Conservation (phyloP, 2,797 vertebrate species). For the Anguilla pacifica region DNA sequence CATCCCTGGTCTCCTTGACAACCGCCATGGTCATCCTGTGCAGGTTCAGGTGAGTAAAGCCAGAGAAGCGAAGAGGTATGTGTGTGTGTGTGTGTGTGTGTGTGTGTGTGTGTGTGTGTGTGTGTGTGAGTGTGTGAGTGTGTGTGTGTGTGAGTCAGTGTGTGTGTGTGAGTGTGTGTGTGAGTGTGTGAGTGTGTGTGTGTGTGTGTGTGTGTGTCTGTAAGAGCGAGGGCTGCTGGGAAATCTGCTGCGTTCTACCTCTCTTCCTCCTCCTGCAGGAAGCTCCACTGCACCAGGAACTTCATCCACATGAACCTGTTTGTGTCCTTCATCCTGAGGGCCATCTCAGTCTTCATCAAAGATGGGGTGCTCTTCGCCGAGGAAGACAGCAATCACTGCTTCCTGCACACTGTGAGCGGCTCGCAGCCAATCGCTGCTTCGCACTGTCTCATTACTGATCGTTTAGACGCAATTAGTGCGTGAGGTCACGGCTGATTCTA, state of each 20-base stretch:
- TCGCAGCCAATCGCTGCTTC: background rate
- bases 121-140: background rate
- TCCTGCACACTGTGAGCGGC: slow-evolving; percentile 69
- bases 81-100: background rate
- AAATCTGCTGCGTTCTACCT: background rate
- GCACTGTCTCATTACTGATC: background rate
- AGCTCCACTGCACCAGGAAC: slow-evolving; percentile 73
- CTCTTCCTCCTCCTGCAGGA: slow-evolving; percentile 15
- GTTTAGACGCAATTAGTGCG: background rate
- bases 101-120: background rate
- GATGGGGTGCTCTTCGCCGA: slow-evolving; percentile 78
- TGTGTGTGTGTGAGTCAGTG: background rate
- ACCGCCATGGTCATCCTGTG: slow-evolving; percentile 97
- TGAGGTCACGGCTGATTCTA: background rate
- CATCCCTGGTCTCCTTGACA: slow-evolving; percentile 91
- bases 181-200: background rate
- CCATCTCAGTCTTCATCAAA: slow-evolving; percentile 82
- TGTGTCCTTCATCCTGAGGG: slow-evolving; percentile 76
- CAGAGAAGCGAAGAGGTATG: background rate
- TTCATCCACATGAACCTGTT: slow-evolving; percentile 85
- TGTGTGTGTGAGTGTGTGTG: background rate
- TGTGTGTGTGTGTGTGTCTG: background rate
- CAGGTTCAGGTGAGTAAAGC: slow-evolving; percentile 86
- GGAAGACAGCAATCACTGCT: slow-evolving; percentile 75
- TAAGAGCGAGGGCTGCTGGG: background rate